phyloP scores from a whole-genome alignment of 1,140 invertebrate genomes.

The Drosophila tsacasi region DNA sequence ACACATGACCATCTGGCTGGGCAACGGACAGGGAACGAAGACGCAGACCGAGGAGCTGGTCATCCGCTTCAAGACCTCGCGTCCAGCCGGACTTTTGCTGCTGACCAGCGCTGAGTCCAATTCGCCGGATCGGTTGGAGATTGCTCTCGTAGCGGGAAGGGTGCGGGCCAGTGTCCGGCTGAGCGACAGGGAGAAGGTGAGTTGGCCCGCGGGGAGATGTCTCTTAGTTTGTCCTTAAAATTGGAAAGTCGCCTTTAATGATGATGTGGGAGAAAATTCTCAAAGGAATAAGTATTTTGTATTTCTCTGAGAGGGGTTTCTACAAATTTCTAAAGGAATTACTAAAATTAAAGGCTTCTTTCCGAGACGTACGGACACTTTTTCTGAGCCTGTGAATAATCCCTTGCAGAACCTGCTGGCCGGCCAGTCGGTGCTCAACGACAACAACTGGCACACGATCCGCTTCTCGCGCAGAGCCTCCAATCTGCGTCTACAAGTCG shows the following conservation, averaged over 20 bases:
- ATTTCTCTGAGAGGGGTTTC: neutral
- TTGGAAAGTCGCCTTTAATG: constrained; percentile 14
- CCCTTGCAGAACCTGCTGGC: constrained; percentile 90
- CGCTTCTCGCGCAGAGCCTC: constrained; percentile 93
- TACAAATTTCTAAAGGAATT: neutral
- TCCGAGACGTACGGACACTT: neutral
- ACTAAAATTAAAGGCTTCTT: neutral
- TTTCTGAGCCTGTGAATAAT: constrained; percentile 19
- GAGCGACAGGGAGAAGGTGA: constrained; percentile 94
- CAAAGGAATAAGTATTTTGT: neutral
- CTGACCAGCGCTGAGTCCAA: constrained; percentile 90
- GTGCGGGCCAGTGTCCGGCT: constrained; percentile 93
- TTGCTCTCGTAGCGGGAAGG: constrained; percentile 92
- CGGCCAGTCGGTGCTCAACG: constrained; percentile 93
- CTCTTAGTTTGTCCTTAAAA: neutral
- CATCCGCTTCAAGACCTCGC: constrained; percentile 94
- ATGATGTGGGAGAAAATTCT: too few relatives aligned
- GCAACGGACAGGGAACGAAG: constrained; percentile 89
- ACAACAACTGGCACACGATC: constrained; percentile 97
- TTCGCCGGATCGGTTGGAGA: constrained; percentile 92
- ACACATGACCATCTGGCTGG: constrained; percentile 90
- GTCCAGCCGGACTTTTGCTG: constrained; percentile 90
- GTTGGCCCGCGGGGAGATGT: neutral
- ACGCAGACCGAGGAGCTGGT: constrained; percentile 97
- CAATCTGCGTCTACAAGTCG: constrained; percentile 93